phyloP scores from a whole-genome alignment of 1,140 invertebrate species.

The Drosophila triauraria region DNA sequence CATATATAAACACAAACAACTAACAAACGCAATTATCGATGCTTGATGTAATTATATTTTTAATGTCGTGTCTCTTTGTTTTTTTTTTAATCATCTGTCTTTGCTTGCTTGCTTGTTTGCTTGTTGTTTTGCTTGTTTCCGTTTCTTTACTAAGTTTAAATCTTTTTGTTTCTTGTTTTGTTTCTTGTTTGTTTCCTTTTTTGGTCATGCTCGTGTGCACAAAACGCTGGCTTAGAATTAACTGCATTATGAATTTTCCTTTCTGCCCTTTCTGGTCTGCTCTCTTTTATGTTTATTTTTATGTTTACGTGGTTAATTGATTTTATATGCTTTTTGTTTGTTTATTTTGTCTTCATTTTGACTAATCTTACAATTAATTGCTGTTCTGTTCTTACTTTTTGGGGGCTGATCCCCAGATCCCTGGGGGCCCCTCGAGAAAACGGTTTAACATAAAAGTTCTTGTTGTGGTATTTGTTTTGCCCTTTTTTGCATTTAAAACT shows the following conservation, averaged over 20 bases:
- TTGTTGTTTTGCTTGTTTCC: slow-evolving; percentile 31
- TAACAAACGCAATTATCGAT: slow-evolving; percentile 64
- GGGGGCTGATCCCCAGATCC: slow-evolving; percentile 15
- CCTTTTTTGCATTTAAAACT: slow-evolving; percentile 62
- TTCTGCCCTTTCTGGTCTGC: slow-evolving; percentile 19
- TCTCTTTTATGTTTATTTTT: slow-evolving; percentile 12
- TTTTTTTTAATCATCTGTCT: slow-evolving; percentile 19
- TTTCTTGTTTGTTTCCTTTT: slow-evolving; percentile 32
- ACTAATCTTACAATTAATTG: slow-evolving; percentile 84
- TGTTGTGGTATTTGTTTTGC: slow-evolving; percentile 54
- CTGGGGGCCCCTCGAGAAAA: slow-evolving; percentile 49
- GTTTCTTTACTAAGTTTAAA: slow-evolving; percentile 36
- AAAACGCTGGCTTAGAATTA: slow-evolving; percentile 69
- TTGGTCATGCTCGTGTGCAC: slow-evolving; percentile 69
- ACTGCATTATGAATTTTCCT: slow-evolving; percentile 68
- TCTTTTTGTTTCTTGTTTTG: slow-evolving; percentile 26
- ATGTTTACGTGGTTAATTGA: slow-evolving; percentile 53
- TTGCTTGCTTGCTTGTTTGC: slow-evolving; percentile 40
- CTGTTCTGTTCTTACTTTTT: slow-evolving; percentile 78
- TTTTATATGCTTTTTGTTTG: slow-evolving; percentile 37
- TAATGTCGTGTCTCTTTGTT: slow-evolving; percentile 27
- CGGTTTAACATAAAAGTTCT: slow-evolving; percentile 72
- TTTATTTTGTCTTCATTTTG: slow-evolving; percentile 74
- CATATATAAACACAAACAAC: slow-evolving; percentile 50
- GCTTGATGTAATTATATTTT: slow-evolving; percentile 46